Evolutionary conservation across 2,113 vertebrate species (phyloP).

Genomic region (Anguilla rostrata): DNA sequence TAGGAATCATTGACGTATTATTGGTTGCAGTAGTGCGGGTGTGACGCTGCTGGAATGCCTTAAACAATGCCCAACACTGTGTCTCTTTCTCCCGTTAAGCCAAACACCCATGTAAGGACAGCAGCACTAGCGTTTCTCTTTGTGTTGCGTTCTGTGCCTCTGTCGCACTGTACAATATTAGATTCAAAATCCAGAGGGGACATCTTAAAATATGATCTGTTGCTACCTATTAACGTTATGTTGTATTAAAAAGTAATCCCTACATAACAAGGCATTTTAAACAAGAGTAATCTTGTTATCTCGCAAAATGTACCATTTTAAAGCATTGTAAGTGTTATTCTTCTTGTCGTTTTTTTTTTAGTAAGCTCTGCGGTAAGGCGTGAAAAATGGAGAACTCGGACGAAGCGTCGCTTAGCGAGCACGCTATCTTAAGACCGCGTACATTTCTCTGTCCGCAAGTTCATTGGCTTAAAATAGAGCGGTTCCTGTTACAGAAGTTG

Average conservation of each 20-base stretch:
- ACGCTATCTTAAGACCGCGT: neutral
- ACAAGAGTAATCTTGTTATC: neutral
- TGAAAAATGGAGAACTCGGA: neutral
- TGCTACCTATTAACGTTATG: neutral
- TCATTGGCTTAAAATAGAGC: neutral
- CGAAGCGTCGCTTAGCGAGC: too few relatives aligned
- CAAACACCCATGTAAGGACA: conserved; percentile 11
- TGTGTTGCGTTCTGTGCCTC: conserved; percentile 34
- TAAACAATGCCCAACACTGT: conserved; percentile 56
- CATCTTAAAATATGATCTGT: neutral
- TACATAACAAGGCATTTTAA: conserved; percentile 2
- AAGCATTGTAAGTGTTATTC: neutral
- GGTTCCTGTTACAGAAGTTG: neutral
- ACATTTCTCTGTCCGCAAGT: neutral
- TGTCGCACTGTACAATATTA: conserved; percentile 26
- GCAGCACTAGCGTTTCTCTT: conserved; percentile 32
- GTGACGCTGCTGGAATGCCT: conserved; percentile 23
- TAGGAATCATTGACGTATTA: conserved; percentile 61
- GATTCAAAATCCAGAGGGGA: neutral
- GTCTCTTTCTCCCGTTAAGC: conserved; percentile 34
- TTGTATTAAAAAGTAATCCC: conserved; percentile 5
- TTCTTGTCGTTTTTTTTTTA: neutral
- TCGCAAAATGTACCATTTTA: neutral
- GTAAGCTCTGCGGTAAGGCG: neutral
- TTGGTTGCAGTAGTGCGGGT: conserved; percentile 51